These are phyloP conservation scores for Ypsolopha scabrella DNA, from an alignment of 2,888 invertebrate species.

Conservation along the genomic window DNA sequence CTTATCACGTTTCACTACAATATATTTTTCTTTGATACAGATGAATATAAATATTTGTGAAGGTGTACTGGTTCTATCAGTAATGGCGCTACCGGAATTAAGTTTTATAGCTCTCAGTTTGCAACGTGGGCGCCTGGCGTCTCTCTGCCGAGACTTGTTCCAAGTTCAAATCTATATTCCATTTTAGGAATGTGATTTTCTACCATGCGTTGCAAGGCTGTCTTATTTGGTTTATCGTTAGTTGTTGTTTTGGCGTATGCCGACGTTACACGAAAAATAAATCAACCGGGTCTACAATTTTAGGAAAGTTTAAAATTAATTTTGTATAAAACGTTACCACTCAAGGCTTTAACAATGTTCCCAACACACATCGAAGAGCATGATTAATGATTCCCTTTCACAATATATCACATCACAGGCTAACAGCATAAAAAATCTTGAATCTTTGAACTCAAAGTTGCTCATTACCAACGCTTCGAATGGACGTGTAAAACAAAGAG, in stretches of 20 bases:
- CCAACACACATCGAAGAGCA: background rate
- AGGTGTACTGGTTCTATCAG: background rate
- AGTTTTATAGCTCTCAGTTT: background rate
- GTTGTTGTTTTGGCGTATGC: too few species aligned
- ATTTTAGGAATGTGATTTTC: too few species aligned
- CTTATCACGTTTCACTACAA: background rate
- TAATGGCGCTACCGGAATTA: slow-evolving; percentile 2
- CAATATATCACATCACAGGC: background rate
- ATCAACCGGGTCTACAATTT: too few species aligned
- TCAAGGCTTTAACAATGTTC: too few species aligned
- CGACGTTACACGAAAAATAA: too few species aligned
- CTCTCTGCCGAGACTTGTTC: too few species aligned
- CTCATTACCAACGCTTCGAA: slow-evolving; percentile 36
- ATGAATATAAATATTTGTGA: background rate
- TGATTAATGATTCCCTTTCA: background rate
- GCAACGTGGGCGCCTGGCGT: background rate
- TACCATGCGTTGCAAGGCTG: too few species aligned
- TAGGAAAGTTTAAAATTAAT: too few species aligned
- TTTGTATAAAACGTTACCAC: too few species aligned
- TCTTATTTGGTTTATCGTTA: too few species aligned
- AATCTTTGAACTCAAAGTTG: slow-evolving; percentile 6
- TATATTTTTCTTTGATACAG: background rate
- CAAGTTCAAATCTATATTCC: too few species aligned
- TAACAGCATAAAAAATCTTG: background rate
- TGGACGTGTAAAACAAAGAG: slow-evolving; percentile 44